Evolutionary conservation across 1,140 invertebrate species (phyloP), one percentile per base, ranked within the genome.

Genomic region (Pemphigus obesinymphae): DNA sequence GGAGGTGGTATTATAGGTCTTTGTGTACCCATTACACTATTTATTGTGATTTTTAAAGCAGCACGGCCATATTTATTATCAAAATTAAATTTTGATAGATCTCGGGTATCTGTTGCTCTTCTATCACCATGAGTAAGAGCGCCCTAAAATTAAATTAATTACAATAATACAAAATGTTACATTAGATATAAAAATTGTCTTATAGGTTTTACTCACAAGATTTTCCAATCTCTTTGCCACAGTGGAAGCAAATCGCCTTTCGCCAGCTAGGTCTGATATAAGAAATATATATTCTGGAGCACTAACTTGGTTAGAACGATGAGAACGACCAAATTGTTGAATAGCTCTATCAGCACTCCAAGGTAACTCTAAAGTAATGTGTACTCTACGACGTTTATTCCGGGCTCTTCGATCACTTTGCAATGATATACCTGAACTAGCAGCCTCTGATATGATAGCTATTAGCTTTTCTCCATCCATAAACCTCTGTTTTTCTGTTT

Each of bases 271-370:
- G 87, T 99, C 96, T 2, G 97, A 99, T 84, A 99, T 99, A 11
- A 99, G 90, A 87, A 99, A 99, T 82, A 99, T 92, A 88, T 99
- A 99, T 87, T 99, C 97, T 1, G 98, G 98, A 4, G 97, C 97
- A 87, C 95, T 98, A 1, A 99, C 96, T 89, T 95, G 94, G 86
- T 95, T 95, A 85, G 93, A 94, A 83, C 94, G 88, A 87, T 95
- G 94, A 40, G 94, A 95, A 83, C 94, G 89, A 82, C 96, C 98
- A 88, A 99, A 99, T 88, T 99, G 98, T 85, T 99, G 98, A 84
- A 99, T 97, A n/a, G 98, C 98, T 85, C 98, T 89, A 87, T 99
- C 98, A 5, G 98, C 98, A 83, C 96, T 98, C 98, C 98, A 99
- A 0, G 98, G 98, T 84, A 99, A 88, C 88, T 99, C 98, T n/a